Percentiles rank a stretch among this genome's conserved stretches.
These are phyloP conservation scores for Pseudocheirus occidentalis DNA, from an alignment of 2,797 vertebrate species.

Conservation along the genomic window DNA sequence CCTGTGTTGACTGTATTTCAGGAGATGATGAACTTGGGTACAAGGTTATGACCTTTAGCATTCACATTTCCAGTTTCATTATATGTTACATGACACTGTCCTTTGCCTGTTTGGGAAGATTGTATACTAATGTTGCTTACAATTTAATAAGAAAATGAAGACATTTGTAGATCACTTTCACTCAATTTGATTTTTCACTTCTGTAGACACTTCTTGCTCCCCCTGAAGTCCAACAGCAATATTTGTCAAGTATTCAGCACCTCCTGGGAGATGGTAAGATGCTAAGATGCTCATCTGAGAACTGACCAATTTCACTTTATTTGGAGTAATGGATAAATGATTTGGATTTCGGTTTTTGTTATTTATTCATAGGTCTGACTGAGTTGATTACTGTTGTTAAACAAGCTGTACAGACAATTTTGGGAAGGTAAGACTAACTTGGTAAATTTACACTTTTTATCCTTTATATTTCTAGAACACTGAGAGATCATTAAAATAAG, in stretches of 20 bases:
- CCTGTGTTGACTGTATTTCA: conserved; percentile 16
- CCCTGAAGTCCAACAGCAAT: conserved; percentile 97
- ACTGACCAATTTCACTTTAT: neutral
- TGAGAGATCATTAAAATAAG: conserved; percentile 35
- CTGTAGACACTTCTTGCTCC: conserved; percentile 90
- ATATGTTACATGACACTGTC: conserved; percentile 23
- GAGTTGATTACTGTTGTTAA: conserved; percentile 94
- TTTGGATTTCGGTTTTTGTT: conserved; percentile 60
- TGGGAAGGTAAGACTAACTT: conserved; percentile 88
- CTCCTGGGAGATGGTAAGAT: conserved; percentile 94
- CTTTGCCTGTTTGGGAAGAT: neutral
- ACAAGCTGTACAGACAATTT: conserved; percentile 91
- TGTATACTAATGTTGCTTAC: conserved; percentile 20
- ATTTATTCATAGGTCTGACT: conserved; percentile 88
- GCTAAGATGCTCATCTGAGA: conserved; percentile 62
- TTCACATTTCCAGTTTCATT: conserved; percentile 51
- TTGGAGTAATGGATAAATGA: conserved; percentile 37
- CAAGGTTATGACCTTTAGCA: conserved; percentile 32
- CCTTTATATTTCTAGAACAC: conserved; percentile 47
- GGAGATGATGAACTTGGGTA: conserved; percentile 24
- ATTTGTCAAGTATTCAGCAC: conserved; percentile 98
- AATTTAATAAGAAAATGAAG: conserved; percentile 39
- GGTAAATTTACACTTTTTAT: neutral
- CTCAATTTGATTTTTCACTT: conserved; percentile 43
- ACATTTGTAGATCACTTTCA: neutral